Evolutionary conservation across 92 coral and sea anemone genomes (phyloP), one percentile per base, ranked within the genome.

Genomic region (Palythoa grandiflora): DNA sequence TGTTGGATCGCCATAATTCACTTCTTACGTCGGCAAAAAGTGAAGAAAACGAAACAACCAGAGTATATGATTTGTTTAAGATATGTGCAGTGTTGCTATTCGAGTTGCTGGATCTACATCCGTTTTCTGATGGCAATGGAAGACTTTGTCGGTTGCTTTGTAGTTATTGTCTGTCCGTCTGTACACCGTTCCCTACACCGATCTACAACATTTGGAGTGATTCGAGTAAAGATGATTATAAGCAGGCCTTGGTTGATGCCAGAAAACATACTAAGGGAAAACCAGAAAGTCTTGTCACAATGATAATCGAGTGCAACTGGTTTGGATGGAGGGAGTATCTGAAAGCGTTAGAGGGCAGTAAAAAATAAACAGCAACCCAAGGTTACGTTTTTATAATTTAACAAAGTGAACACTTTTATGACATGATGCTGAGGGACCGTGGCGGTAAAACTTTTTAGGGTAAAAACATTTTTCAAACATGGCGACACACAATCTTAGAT

Each of bases 41-140:
- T 28, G 28, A 28, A 28, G 28, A 28, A 28, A 66, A 83, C 52
- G 13, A 50, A 10, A n/a, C 21, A 37, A 15, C 61, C 21, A 15
- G 88, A 40, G 66, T 75, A 35, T 68, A 88, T 80, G 89, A 88
- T 37, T 40, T 94, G 39, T 93, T 94, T 78, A 96, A 93, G 89
- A 80, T 89, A 75, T 89, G 93, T 52, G 87, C 93, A 39, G 93
- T 94, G 95, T 63, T 93, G 63, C 28, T 28, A 28, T 28, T 28
- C 28, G 28, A 28, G 28, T 28, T 28, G 0, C 28, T 28, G 28
- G 28, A 76, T 96, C 85, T 94, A 36, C 98, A 96, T 88, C 98
- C 98, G 37, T 96, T 96, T 93, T 61, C 92, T 11, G 98, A 96
- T 73, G 98, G 98, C 37, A 96, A 96, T 90, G 98, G 98, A 3